Evolutionary conservation across 1,140 invertebrate genomes (phyloP).

Genomic region (Ostrea edulis): DNA sequence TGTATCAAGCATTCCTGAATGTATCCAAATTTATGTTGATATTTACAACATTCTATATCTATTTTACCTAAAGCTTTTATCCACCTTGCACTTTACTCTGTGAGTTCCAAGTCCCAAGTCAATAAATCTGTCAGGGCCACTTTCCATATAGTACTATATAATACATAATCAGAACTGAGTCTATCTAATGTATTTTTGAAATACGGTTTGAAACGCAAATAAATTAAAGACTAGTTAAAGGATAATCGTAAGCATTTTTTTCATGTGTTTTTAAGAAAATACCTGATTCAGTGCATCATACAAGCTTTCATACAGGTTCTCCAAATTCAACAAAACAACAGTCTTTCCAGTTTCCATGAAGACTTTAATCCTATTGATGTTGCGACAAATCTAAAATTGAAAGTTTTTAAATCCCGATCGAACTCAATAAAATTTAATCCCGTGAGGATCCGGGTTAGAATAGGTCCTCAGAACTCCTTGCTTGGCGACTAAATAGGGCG

Average conservation of each 20-base stretch:
- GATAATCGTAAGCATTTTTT: no score
- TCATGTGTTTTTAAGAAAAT: neutral
- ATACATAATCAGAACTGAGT: neutral
- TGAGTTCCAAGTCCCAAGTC: constrained; percentile 77
- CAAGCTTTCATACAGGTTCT: constrained; percentile 54
- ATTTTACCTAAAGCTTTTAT: constrained; percentile 73
- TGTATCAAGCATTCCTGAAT: no score
- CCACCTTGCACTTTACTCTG: constrained; percentile 75
- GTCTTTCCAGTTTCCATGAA: constrained; percentile 77
- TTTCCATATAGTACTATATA: constrained; percentile 72
- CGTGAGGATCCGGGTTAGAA: no score
- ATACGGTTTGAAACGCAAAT: no score
- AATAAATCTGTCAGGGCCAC: constrained; percentile 75
- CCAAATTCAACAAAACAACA: constrained; percentile 30
- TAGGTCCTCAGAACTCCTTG: no score
- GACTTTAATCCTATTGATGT: constrained; percentile 77
- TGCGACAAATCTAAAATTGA: constrained; percentile 73
- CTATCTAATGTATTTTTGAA: no score
- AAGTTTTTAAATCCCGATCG: neutral
- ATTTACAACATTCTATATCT: neutral
- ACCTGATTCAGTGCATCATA: constrained; percentile 78
- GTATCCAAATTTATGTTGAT: no score
- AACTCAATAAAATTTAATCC: neutral
- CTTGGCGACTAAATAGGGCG: no score
- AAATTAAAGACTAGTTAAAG: no score